These are phyloP conservation scores for Psilanteris sp. DNA, from an alignment of 1,140 invertebrate species.

Conservation along the genomic window DNA sequence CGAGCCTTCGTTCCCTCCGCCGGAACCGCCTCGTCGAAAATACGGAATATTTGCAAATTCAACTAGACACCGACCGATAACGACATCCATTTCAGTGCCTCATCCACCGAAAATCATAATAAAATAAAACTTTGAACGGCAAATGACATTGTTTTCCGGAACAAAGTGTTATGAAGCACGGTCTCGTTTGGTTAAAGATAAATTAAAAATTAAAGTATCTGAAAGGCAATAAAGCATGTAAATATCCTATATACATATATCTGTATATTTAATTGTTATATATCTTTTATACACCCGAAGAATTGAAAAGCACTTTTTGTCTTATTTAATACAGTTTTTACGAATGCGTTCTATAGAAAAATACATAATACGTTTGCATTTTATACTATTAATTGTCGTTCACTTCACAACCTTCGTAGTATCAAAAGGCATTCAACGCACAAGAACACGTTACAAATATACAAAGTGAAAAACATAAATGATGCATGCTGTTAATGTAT, in stretches of 20 bases:
- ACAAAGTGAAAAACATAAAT: conserved; percentile 18
- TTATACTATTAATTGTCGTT: conserved; percentile 18
- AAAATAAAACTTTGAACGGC: conserved; percentile 21
- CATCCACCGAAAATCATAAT: conserved; percentile 8
- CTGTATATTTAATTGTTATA: too few species aligned
- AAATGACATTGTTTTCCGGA: too few species aligned
- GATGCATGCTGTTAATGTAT: conserved; percentile 3
- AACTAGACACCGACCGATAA: conserved; percentile 12
- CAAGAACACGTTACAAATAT: conserved; percentile 9
- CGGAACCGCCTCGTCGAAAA: conserved; percentile 39
- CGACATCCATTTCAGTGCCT: conserved; percentile 23
- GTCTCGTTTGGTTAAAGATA: too few species aligned
- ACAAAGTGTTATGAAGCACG: too few species aligned
- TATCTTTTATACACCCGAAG: too few species aligned
- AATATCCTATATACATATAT: too few species aligned
- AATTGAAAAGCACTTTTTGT: too few species aligned
- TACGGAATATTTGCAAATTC: conserved; percentile 40
- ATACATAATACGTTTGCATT: too few species aligned
- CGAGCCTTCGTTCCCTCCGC: conserved; percentile 52
- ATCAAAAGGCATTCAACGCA: conserved; percentile 1
- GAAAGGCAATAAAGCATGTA: too few species aligned
- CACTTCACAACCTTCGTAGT: conserved; percentile 5
- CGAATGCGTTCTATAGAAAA: too few species aligned
- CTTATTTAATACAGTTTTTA: too few species aligned
- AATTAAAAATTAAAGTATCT: too few species aligned